phyloP scores from a whole-genome alignment of 2,113 vertebrate species.

The Mastomys natalensis region DNA sequence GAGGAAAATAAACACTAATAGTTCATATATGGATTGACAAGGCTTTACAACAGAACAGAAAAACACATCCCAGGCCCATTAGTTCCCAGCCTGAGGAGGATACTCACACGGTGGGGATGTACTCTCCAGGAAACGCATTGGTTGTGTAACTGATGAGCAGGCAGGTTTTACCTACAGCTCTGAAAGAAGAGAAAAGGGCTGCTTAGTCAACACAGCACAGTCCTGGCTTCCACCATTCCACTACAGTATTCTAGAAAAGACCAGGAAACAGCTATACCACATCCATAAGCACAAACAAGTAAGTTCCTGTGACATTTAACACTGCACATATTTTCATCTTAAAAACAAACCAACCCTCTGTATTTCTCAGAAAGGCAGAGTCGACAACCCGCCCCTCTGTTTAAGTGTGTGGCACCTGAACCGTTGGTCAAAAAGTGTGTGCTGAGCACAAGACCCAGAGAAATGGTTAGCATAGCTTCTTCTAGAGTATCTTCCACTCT shows the following conservation, averaged over 20 bases:
- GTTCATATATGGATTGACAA: neutral
- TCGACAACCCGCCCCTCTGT: neutral
- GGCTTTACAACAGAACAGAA: neutral
- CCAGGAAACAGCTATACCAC: neutral
- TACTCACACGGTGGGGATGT: constrained; percentile 99
- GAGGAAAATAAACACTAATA: neutral
- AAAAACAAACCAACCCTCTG: neutral
- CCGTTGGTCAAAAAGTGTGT: neutral
- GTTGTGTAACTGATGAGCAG: constrained; percentile 99
- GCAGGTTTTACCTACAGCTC: constrained; percentile 99
- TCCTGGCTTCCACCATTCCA: neutral
- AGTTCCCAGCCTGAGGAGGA: neutral
- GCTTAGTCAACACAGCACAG: neutral
- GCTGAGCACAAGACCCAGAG: neutral
- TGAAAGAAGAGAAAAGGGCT: constrained; percentile 78
- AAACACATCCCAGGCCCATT: neutral
- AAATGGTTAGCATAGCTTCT: neutral
- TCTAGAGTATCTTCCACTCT: neutral
- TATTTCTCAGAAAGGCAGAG: constrained; percentile 1
- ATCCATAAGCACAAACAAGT: neutral
- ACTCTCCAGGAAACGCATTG: constrained; percentile 99
- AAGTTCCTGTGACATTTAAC: neutral
- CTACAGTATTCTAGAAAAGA: constrained; percentile 42
- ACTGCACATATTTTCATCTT: neutral
- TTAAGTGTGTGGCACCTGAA: neutral